phyloP scores from a whole-genome alignment of 2,888 invertebrate genomes.

The Arctia plantaginis region DNA sequence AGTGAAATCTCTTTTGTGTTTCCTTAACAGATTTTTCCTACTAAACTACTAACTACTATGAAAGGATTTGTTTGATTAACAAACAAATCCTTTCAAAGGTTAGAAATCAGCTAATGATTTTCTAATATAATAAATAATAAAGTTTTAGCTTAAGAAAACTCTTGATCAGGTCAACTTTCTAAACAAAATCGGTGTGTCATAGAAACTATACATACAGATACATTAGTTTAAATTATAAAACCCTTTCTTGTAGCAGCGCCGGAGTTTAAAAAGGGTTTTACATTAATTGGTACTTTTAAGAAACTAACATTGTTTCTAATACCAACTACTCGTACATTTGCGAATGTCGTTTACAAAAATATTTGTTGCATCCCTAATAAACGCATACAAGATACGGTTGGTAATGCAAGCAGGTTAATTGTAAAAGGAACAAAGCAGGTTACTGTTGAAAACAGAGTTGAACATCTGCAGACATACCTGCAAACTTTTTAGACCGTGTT shows the following conservation, averaged over 20 bases:
- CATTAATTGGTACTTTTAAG: too few species aligned
- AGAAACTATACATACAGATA: background rate
- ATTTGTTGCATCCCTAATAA: background rate
- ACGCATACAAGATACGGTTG: background rate
- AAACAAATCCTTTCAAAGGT: background rate
- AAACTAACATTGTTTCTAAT: too few species aligned
- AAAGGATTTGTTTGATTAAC: too few species aligned
- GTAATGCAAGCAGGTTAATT: background rate
- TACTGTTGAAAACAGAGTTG: background rate
- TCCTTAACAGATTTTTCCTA: background rate
- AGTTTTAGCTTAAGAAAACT: too few species aligned
- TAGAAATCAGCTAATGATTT: too few species aligned
- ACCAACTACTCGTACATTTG: background rate
- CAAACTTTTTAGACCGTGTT: background rate
- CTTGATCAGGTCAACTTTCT: too few species aligned
- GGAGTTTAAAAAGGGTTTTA: too few species aligned
- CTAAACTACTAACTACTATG: too few species aligned
- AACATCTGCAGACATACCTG: background rate
- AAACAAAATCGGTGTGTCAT: too few species aligned
- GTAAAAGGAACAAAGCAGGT: background rate
- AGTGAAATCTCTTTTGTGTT: background rate
- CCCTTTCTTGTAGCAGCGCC: background rate
- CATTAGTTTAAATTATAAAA: background rate
- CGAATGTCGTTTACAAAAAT: background rate
- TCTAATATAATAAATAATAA: too few species aligned